These are phyloP conservation scores for Drosophila seguyi DNA, from an alignment of 1,140 invertebrate species.

Conservation along the genomic window DNA sequence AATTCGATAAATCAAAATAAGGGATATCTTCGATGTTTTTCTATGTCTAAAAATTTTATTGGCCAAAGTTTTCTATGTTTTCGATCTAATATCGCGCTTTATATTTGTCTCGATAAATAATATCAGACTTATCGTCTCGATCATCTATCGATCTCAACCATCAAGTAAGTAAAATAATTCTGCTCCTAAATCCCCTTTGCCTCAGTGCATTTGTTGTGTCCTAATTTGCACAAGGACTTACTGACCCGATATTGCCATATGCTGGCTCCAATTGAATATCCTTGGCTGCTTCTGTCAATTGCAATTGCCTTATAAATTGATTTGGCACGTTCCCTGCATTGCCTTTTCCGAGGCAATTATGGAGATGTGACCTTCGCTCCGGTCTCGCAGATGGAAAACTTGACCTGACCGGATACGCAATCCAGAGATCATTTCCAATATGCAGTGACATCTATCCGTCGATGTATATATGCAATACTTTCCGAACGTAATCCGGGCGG, in stretches of 20 bases:
- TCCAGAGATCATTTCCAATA: slow-evolving; percentile 29
- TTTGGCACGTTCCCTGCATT: slow-evolving; percentile 59
- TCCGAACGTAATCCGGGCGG: slow-evolving; percentile 46
- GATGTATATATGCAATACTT: slow-evolving; percentile 45
- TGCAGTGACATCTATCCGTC: slow-evolving; percentile 47
- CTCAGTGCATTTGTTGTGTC: slow-evolving; percentile 20
- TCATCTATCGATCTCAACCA: too few relatives aligned
- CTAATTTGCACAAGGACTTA: slow-evolving; percentile 39
- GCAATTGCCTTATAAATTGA: slow-evolving; percentile 73
- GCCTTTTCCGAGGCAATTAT: slow-evolving; percentile 38
- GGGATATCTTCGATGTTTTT: too few relatives aligned
- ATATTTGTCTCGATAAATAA: too few relatives aligned
- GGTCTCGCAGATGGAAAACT: slow-evolving; percentile 7
- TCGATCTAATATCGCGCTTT: background rate
- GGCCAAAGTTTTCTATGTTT: background rate
- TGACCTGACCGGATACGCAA: slow-evolving; percentile 19
- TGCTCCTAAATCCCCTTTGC: background rate
- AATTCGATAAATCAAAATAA: too few relatives aligned
- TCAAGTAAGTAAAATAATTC: background rate
- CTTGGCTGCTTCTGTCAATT: slow-evolving; percentile 18
- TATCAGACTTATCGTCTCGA: too few relatives aligned
- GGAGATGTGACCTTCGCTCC: slow-evolving; percentile 25
- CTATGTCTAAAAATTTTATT: too few relatives aligned
- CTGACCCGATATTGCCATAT: slow-evolving; percentile 25
- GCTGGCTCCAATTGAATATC: slow-evolving; percentile 33